Evolutionary conservation across 2,797 vertebrate genomes (phyloP).

Genomic region (Hemibagrus guttatus): DNA sequence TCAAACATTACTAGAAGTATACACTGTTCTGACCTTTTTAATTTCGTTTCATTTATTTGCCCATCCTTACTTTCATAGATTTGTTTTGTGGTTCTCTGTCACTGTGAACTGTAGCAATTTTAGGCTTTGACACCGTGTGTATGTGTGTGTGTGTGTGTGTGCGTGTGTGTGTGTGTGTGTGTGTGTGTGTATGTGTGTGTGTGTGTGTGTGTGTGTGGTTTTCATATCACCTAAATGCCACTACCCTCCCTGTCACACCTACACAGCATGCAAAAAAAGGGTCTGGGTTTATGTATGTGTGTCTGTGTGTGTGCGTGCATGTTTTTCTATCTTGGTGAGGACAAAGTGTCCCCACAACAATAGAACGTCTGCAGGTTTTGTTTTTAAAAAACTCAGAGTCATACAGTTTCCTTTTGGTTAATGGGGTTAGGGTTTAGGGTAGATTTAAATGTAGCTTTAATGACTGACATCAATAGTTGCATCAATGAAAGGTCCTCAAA

Average conservation of each 20-base stretch:
- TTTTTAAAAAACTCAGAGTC: not conserved
- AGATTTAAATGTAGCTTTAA: not conserved
- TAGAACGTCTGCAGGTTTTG: not conserved
- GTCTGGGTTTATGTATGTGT: not conserved
- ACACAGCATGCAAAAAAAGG: constrained; percentile 26
- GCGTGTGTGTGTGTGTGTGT: constrained; percentile 31
- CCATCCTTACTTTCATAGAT: not conserved
- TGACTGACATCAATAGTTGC: not conserved
- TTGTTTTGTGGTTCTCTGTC: constrained; percentile 33
- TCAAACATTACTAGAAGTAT: not conserved
- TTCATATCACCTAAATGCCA: constrained; percentile 43
- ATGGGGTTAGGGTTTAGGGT: too few relatives aligned
- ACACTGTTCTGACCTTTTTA: too few relatives aligned
- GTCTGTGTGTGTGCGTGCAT: not conserved
- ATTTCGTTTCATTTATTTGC: not conserved
- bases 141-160: constrained; percentile 18
- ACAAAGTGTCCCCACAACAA: not conserved
- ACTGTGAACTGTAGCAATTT: not conserved
- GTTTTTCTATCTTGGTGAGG: not conserved
- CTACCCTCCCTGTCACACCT: constrained; percentile 52
- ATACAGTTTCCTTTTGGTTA: not conserved
- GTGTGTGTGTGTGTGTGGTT: constrained; percentile 41
- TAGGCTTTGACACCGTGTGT: constrained; percentile 13
- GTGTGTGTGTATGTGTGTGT: constrained; percentile 27
- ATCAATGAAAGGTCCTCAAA: not conserved